Evolutionary conservation across 2,888 invertebrate species (phyloP), one percentile per base, ranked within the genome.

Genomic region (Pyrocoelia pectoralis): DNA sequence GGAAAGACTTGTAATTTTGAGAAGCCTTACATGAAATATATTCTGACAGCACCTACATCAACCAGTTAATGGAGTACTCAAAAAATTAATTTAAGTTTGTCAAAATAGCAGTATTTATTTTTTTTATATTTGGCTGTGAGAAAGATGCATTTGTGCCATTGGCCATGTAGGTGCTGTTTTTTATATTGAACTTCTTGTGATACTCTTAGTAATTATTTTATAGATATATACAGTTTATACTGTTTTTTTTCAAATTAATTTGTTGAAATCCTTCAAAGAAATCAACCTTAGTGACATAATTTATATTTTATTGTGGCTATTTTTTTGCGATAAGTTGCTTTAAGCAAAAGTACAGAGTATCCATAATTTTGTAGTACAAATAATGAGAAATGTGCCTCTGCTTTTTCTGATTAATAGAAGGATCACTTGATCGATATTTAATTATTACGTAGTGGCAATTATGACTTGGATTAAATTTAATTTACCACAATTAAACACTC

Each of bases 91-190:
- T 56, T 54, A 57, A 61, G 64, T 64, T 73, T 74, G 75, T 70
- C 77, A 75, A 74, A 77, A 65, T 60, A 56, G 73, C 79, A 80
- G 79, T 80, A 80, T 80, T 80, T 75, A 73, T 76, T 75, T 76
- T 72, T 72, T 70, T 75, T 72, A 73, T 72, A 76, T 80, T 80
- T 77, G 81, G 81, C 81, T 81, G 81, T 81, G 81, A 79, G 76
- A 77, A 75, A 78, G 74, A 76, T 78, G 79, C 77, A 79, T 80
- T 74, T 80, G 80, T 81, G 80, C 80, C 81, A 81, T 81, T 78
- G 80, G 78, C 77, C 74, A 74, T 73, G 75, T 79, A 79, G 79
- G 79, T 81, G 79, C 75, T 79, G 74, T 60, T 65, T 33, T 66
- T 58, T 63, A 59, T 67, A 63, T 70, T 65, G 58, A 62, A 69